Evolutionary conservation across 2,888 invertebrate genomes (phyloP).

Genomic region (Polylopha cassiicola): DNA sequence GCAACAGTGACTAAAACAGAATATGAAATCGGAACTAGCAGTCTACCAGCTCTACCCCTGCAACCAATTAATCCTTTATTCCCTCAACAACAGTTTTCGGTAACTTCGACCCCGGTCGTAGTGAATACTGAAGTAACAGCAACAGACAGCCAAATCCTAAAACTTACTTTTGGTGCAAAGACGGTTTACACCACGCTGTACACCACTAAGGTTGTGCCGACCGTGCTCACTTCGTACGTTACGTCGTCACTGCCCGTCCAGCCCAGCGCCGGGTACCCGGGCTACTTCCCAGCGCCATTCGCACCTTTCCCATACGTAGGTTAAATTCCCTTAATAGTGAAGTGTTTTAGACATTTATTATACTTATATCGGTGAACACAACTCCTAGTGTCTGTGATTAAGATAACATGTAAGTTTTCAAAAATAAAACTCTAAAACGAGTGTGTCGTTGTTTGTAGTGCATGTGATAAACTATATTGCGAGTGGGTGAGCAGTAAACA

Average conservation of each 20-base stretch:
- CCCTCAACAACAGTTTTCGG: slow-evolving; percentile 82
- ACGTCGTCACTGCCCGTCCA: slow-evolving; percentile 88
- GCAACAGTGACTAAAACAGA: slow-evolving; percentile 88
- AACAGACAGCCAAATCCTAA: slow-evolving; percentile 88
- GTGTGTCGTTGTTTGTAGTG: slow-evolving; percentile 51
- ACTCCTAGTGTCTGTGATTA: slow-evolving; percentile 43
- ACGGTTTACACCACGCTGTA: slow-evolving; percentile 91
- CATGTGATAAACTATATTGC: slow-evolving; percentile 62
- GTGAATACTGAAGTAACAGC: slow-evolving; percentile 87
- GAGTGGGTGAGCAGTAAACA: slow-evolving; percentile 58
- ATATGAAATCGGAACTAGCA: slow-evolving; percentile 86
- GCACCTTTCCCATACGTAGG: slow-evolving; percentile 87
- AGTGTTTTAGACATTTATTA: slow-evolving; percentile 25
- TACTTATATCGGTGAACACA: slow-evolving; percentile 10
- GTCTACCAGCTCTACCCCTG: slow-evolving; percentile 77
- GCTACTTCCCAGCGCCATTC: slow-evolving; percentile 86
- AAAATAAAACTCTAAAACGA: slow-evolving; percentile 46
- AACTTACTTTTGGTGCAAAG: slow-evolving; percentile 93
- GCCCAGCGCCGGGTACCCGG: slow-evolving; percentile 83
- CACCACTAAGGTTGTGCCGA: slow-evolving; percentile 89
- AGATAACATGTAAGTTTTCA: slow-evolving; percentile 41
- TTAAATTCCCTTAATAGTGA: slow-evolving; percentile 51
- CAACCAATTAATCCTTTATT: slow-evolving; percentile 76
- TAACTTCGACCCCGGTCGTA: slow-evolving; percentile 88
- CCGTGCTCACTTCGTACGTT: slow-evolving; percentile 88